phyloP scores from a whole-genome alignment of 2,113 vertebrate genomes.

The Agelaius phoeniceus region DNA sequence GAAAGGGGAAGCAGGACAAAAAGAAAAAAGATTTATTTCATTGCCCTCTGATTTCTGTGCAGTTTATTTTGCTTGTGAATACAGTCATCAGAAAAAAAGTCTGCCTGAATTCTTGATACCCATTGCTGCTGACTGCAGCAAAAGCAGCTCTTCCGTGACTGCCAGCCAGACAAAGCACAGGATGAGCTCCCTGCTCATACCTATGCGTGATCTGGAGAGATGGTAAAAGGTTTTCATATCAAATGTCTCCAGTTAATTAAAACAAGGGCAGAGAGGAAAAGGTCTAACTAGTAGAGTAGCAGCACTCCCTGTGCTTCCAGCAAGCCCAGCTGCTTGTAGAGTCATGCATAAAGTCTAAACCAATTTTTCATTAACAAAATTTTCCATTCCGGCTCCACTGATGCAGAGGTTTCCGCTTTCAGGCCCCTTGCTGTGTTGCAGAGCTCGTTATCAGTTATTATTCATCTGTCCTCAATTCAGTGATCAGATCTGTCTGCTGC shows the following conservation, averaged over 20 bases:
- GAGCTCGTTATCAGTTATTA: conserved; percentile 35
- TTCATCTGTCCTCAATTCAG: conserved; percentile 40
- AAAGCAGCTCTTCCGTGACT: background rate
- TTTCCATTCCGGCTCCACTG: background rate
- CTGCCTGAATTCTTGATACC: background rate
- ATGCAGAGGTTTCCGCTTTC: background rate
- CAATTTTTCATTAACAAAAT: background rate
- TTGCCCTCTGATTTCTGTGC: background rate
- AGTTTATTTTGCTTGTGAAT: background rate
- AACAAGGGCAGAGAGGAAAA: background rate
- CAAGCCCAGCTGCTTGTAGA: background rate
- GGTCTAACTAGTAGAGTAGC: background rate
- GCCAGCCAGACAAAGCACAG: background rate
- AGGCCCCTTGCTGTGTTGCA: conserved; percentile 1
- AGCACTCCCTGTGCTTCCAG: background rate
- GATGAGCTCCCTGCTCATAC: background rate
- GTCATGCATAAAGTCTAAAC: background rate
- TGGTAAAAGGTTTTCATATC: background rate
- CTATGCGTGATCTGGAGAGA: background rate
- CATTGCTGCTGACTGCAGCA: background rate
- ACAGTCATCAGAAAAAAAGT: background rate
- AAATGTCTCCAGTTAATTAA: conserved; percentile 26
- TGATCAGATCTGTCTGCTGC: background rate
- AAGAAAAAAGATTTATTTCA: background rate
- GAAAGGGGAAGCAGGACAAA: accelerated